Conservation (phyloP, 2,888 invertebrate genomes). For the Synergus japonicus region DNA sequence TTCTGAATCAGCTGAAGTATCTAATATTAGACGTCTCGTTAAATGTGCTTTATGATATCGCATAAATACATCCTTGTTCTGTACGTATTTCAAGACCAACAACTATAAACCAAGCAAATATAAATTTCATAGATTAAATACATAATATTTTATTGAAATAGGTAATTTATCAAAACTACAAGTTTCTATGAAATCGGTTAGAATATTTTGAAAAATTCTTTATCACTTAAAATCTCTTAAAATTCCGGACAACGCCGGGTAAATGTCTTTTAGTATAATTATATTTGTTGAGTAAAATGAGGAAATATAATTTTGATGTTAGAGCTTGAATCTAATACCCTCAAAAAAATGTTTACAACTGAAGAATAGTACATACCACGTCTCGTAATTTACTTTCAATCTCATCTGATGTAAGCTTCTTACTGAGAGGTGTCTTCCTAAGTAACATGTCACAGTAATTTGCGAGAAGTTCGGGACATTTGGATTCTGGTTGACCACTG, state of each 20-base stretch:
- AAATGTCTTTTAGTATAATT: too few species aligned
- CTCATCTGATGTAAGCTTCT: constrained; percentile 96
- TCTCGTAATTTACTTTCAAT: constrained; percentile 95
- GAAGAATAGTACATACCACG: constrained; percentile 82
- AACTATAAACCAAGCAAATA: constrained; percentile 77
- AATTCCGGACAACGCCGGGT: too few species aligned
- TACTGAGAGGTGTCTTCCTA: constrained; percentile 96
- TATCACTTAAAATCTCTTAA: too few species aligned
- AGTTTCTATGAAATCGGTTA: too few species aligned
- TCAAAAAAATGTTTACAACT: constrained; percentile 37
- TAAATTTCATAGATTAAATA: constrained; percentile 9
- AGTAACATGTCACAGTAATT: constrained; percentile 99
- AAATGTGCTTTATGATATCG: constrained; percentile 99
- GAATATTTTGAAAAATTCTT: too few species aligned
- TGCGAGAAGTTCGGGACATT: constrained; percentile 98
- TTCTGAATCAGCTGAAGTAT: constrained; percentile 98
- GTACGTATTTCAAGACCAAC: constrained; percentile 98
- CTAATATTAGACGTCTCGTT: constrained; percentile 95
- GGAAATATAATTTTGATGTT: too few species aligned
- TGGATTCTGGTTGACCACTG: constrained; percentile 89
- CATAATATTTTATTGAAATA: constrained; percentile 42
- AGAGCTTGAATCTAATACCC: too few species aligned
- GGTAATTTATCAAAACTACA: too few species aligned
- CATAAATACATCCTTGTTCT: constrained; percentile 99
- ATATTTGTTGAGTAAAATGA: too few species aligned